Evolutionary conservation across 1,140 invertebrate species (phyloP), one percentile per base, ranked within the genome.

Genomic region (Apocrypta bakeri): DNA sequence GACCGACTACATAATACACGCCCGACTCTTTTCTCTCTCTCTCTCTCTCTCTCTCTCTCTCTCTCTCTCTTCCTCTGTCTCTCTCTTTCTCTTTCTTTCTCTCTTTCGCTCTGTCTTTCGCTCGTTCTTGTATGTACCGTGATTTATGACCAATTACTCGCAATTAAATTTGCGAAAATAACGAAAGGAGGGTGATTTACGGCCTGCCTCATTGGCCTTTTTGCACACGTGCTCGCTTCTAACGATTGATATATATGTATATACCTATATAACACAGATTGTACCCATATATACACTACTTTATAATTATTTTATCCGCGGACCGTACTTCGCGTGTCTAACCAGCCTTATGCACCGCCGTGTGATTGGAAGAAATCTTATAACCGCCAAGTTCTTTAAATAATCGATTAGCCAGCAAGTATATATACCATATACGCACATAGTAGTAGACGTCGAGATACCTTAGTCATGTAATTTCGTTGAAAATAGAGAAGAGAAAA

Each of bases 61-160:
- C 40, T 14, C 6, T 11, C 40, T 42, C 7, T 6, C 40, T 42
- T 11, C 14, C 9, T 42, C 12, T 42, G 11, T 42, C 40, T 42
- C 7, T 42, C 6, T 11, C 40, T 42, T 11, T 11, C 40, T 42
- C 40, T 7, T 14, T 42, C 40, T 8, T 14, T 42, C 40, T 8
- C 40, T 8, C 40, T 8, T 17, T 48, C 12, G 14, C 12, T 48
- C 1, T 48, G 42, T 48, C 2, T 48, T 1, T 48, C n/a, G n/a
- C n/a, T n/a, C n/a, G n/a, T n/a, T n/a, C 17, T n/a, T n/a, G 40
- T 64, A 64, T 48, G 24, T 64, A 73, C 40, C 61, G 12, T 80
- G 72, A 83, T 83, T 83, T 79, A 80, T 66, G 77, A 21, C 64
- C 82, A 83, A 83, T 83, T 80, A 83, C 77, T 76, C 66, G 82